These are phyloP conservation scores for Natrix natrix DNA, from an alignment of 2,797 vertebrate genomes.

Conservation along the genomic window DNA sequence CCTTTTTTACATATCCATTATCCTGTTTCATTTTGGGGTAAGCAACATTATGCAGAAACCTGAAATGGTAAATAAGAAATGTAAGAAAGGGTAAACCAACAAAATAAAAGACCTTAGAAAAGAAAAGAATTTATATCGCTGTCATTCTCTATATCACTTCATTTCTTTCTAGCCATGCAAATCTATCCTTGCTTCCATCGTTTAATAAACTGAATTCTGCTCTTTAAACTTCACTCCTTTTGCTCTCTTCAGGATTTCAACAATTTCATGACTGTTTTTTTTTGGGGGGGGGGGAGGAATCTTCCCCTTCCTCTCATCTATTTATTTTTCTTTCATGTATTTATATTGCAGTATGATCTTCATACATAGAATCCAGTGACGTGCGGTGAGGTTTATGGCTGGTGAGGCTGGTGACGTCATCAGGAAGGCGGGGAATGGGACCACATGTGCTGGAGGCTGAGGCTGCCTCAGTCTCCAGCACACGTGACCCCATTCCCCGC, in stretches of 20 bases:
- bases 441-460: no score
- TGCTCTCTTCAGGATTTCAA: not conserved
- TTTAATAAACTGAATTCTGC: not conserved
- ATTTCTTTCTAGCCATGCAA: not conserved
- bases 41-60: not conserved
- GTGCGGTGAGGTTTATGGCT: no score
- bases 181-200: not conserved
- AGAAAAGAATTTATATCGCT: not conserved
- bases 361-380: not conserved
- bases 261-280: not conserved
- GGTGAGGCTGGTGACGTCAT: no score
- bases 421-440: no score
- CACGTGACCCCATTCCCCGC: no score
- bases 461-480: no score
- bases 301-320: no score
- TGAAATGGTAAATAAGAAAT: not conserved
- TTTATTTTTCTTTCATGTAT: no score
- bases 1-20: not conserved
- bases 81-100: not conserved
- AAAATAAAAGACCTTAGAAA: not conserved
- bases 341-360: not conserved
- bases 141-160: no score
- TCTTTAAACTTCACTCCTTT: not conserved
- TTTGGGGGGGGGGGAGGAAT: no score
- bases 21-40: not conserved